Conservation (phyloP, 2,113 vertebrate genomes). For the Ranitomeya variabilis region DNA sequence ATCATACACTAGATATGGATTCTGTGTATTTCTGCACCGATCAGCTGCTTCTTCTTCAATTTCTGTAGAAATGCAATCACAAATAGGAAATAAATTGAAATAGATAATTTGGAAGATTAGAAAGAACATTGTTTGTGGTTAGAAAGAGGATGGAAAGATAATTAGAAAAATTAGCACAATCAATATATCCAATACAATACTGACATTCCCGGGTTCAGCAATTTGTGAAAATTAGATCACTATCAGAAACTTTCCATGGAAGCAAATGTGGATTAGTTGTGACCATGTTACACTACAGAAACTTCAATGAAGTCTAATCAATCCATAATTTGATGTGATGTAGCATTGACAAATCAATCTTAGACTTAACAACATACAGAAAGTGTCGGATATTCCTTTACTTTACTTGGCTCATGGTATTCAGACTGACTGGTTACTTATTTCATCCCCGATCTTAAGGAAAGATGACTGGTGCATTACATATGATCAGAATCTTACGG, state of each 20-base stretch:
- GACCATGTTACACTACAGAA: neutral
- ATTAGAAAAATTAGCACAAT: neutral
- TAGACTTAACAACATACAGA: neutral
- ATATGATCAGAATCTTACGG: neutral
- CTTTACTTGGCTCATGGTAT: neutral
- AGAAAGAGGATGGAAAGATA: neutral
- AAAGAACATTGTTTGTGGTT: neutral
- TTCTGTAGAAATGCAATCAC: neutral
- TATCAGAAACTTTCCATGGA: neutral
- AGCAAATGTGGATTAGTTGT: neutral
- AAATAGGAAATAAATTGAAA: neutral
- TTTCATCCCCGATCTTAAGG: neutral
- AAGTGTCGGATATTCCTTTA: neutral
- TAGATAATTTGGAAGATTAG: neutral
- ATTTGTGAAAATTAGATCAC: neutral
- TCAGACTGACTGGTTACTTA: neutral
- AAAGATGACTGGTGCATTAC: neutral
- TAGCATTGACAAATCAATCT: neutral
- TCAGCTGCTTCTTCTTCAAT: neutral
- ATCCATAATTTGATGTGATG: neutral
- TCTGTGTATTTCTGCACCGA: neutral
- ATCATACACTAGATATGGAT: neutral
- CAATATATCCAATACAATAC: slow-evolving; percentile 2
- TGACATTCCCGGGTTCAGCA: neutral
- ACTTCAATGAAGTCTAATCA: neutral